Percentiles rank a stretch among this genome's conserved stretches.
Conservation (phyloP, 2,797 vertebrate genomes). For the Enteromius argenteus region DNA sequence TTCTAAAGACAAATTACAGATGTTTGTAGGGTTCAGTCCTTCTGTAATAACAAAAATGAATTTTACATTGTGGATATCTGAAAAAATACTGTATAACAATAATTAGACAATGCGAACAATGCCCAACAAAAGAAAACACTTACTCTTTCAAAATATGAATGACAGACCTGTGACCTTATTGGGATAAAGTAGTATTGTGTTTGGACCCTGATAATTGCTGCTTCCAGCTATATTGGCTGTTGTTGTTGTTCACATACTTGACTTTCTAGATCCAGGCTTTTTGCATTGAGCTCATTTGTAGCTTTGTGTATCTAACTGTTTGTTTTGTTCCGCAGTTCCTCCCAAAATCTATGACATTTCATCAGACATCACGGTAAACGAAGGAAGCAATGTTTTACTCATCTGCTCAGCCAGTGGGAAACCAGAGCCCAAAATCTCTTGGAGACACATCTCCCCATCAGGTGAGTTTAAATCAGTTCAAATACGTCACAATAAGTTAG, state of each 20-base stretch:
- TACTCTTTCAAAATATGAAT: constrained; percentile 7
- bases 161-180: not conserved
- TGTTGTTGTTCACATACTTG: not conserved
- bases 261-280: not conserved
- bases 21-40: not conserved
- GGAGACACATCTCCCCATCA: constrained; percentile 97
- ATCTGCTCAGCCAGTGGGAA: constrained; percentile 95
- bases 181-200: not conserved
- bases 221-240: not conserved
- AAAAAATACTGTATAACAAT: not conserved
- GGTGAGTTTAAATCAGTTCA: constrained; percentile 78
- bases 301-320: constrained; percentile 57
- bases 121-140: not conserved
- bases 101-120: not conserved
- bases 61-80: not conserved
- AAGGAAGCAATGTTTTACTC: constrained; percentile 94
- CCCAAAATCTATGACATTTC: constrained; percentile 98
- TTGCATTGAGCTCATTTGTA: not conserved
- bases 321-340: constrained; percentile 82
- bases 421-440: constrained; percentile 94
- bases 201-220: not conserved
- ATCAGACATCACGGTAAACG: constrained; percentile 89
- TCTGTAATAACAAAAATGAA: not conserved
- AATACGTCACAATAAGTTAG: not conserved
- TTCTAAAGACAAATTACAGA: not conserved